Percentiles rank a stretch among this genome's conserved stretches.
phyloP scores from a whole-genome alignment of 1,140 invertebrate species.

The Melipona quadrifasciata region DNA sequence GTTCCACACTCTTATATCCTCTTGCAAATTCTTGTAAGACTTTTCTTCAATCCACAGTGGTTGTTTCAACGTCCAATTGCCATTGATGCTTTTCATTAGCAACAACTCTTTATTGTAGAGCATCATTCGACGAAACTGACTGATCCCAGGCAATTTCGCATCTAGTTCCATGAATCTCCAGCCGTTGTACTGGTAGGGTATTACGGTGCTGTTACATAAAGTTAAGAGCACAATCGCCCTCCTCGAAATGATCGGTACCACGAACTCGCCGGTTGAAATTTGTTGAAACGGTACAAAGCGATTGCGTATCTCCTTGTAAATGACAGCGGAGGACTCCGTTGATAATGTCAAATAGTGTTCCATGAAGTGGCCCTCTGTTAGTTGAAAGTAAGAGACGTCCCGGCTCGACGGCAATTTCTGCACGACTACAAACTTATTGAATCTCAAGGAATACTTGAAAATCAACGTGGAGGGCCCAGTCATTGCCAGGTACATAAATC shows the following conservation, averaged over 20 bases:
- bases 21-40: slow-evolving; percentile 50
- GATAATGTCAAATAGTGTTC: slow-evolving; percentile 65
- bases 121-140: slow-evolving; percentile 8
- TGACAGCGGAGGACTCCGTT: slow-evolving; percentile 53
- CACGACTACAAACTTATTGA: slow-evolving; percentile 49
- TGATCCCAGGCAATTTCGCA: slow-evolving; percentile 43
- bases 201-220: slow-evolving; percentile 40
- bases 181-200: slow-evolving; percentile 79
- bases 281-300: slow-evolving; percentile 80
- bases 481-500: slow-evolving; percentile 51
- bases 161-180: slow-evolving; percentile 75
- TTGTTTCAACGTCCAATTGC: slow-evolving; percentile 56
- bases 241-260: slow-evolving; percentile 37
- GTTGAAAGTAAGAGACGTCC: slow-evolving; percentile 47
- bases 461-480: slow-evolving; percentile 33
- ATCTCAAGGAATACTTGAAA: slow-evolving; percentile 46
- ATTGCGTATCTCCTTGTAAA: slow-evolving; percentile 75
- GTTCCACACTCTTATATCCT: slow-evolving; percentile 65
- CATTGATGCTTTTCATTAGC: slow-evolving; percentile 6
- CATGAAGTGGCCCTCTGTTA: slow-evolving; percentile 42
- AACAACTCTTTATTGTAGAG: slow-evolving; percentile 29
- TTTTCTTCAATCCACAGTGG: slow-evolving; percentile 52
- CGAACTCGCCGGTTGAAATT: slow-evolving; percentile 50
- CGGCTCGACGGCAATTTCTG: slow-evolving; percentile 55
- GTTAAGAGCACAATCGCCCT: slow-evolving; percentile 54